Percentiles rank a stretch among this genome's conserved stretches.
Conservation (phyloP, 2,888 invertebrate genomes). For the Brachyptera putata region DNA sequence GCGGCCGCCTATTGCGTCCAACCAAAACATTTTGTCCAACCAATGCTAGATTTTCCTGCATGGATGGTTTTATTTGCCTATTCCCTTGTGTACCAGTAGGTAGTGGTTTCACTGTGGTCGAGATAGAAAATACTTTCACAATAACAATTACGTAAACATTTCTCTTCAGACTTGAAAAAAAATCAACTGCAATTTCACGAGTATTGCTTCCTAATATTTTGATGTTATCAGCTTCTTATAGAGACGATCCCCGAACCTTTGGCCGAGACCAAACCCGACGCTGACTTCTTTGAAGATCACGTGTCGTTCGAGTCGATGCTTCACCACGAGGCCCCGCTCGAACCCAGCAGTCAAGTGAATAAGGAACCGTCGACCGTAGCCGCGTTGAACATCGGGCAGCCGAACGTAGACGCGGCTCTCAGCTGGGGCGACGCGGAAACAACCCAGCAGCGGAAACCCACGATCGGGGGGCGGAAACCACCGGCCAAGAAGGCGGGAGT, state of each 20-base stretch:
- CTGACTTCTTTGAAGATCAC: slow-evolving; percentile 19
- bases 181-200: not conserved
- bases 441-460: slow-evolving; percentile 55
- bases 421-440: slow-evolving; percentile 36
- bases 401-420: slow-evolving; percentile 48
- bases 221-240: slow-evolving; percentile 7
- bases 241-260: not conserved
- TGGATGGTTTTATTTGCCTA: too few species aligned
- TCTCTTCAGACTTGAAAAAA: not conserved
- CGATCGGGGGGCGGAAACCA: slow-evolving; percentile 67
- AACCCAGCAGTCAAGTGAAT: not conserved
- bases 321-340: not conserved
- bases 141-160: too few species aligned
- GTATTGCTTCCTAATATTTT: not conserved
- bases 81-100: too few species aligned
- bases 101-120: too few species aligned
- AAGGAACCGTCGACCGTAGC: slow-evolving; percentile 13
- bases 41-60: too few species aligned
- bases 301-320: slow-evolving; percentile 17
- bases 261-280: not conserved
- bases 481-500: slow-evolving; percentile 66
- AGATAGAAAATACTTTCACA: too few species aligned
- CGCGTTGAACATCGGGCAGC: slow-evolving; percentile 39
- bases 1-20: too few species aligned
- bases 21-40: too few species aligned